phyloP scores from a whole-genome alignment of 2,888 invertebrate species.

The Melipona bicolor region DNA sequence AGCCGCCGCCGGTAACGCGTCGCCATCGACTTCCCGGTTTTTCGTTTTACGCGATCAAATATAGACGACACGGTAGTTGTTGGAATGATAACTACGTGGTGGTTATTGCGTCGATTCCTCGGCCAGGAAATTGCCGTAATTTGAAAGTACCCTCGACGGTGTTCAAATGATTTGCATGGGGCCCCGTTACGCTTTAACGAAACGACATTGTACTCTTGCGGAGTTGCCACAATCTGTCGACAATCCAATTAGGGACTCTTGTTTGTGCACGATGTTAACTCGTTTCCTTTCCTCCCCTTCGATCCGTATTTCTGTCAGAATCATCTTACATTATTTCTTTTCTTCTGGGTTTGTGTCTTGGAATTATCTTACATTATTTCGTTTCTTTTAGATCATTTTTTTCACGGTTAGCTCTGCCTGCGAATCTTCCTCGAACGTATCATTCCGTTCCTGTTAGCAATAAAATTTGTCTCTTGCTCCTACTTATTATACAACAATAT shows the following conservation, averaged over 20 bases:
- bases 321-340: too few species aligned
- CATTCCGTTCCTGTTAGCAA: too few species aligned
- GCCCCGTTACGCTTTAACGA: slow-evolving; percentile 18
- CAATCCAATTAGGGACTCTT: slow-evolving; percentile 27
- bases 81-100: not conserved
- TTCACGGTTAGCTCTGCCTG: too few species aligned
- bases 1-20: not conserved
- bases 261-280: not conserved
- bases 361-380: too few species aligned
- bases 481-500: too few species aligned
- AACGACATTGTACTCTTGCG: slow-evolving; percentile 17
- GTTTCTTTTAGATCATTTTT: too few species aligned
- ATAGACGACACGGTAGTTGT: too few species aligned
- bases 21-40: not conserved
- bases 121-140: slow-evolving; percentile 38
- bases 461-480: too few species aligned
- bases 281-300: too few species aligned
- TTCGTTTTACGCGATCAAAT: slow-evolving; percentile 24
- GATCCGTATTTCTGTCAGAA: too few species aligned
- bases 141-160: not conserved
- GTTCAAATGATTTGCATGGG: slow-evolving; percentile 21
- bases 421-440: too few species aligned
- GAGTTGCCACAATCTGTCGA: not conserved
- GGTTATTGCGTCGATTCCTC: slow-evolving; percentile 14
- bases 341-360: too few species aligned